Base-by-base conservation (phyloP, 2,888 invertebrate genomes). In the Monochamus alternatus region DNA sequence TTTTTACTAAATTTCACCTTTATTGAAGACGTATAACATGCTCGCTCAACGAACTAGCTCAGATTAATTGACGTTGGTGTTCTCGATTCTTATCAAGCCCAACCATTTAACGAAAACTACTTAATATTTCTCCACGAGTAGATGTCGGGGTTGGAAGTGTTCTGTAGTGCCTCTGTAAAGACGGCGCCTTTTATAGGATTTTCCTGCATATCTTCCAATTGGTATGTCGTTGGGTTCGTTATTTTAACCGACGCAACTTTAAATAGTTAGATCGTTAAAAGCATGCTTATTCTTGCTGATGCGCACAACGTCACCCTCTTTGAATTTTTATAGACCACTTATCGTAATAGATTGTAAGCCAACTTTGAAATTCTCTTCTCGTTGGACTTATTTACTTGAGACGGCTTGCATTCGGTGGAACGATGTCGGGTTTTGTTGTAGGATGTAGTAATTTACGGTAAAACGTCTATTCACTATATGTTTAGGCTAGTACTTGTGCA, bases 81-180 rank as follows among this genome's bases (percentile, higher is more conserved):
- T n/a, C n/a, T n/a, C n/a, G n/a, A n/a, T n/a, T n/a, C n/a, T n/a
- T n/a, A n/a, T n/a, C n/a, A n/a, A n/a, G n/a, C n/a, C n/a, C n/a
- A n/a, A n/a, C n/a, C n/a, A n/a, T n/a, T n/a, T n/a, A n/a, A n/a
- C n/a, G n/a, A n/a, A n/a, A n/a, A n/a, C n/a, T n/a, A n/a, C n/a
- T n/a, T n/a, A n/a, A n/a, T n/a, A n/a, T n/a, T 77, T 47, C 47
- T 47, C 47, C 47, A 47, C 47, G 5, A 47, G 9, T 8, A 47
- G 9, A 47, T 47, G 47, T 47, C 47, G 9, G 7, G 5, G 47
- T 47, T 47, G 47, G 47, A 5, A 47, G 47, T 9, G 5, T 47
- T 47, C 47, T 47, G 47, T 8, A 47, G 47, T 47, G 5, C 47
- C 9, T 8, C 47, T 5, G 47, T 47, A 47, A 8, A 47, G 47